phyloP scores from a whole-genome alignment of 2,113 vertebrate species.

The Megaceryle maxima region DNA sequence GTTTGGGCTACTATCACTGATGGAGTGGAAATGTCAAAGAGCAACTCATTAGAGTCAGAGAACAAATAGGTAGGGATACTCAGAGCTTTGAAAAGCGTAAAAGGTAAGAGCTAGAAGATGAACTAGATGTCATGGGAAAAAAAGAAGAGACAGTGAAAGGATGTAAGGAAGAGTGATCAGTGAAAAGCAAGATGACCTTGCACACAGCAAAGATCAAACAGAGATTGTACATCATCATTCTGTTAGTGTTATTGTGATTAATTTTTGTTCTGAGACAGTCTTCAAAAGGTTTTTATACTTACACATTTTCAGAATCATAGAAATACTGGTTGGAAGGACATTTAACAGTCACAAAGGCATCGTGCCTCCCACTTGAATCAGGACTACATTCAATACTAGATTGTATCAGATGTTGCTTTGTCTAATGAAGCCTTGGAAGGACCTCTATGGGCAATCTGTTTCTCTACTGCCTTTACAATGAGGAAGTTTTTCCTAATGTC shows the following conservation, averaged over 20 bases:
- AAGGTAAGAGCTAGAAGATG: background rate
- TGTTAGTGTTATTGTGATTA: background rate
- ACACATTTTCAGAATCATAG: background rate
- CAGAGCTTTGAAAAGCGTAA: background rate
- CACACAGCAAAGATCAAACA: background rate
- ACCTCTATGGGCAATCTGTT: background rate
- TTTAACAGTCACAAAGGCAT: background rate
- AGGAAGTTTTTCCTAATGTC: background rate
- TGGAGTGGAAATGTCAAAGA: constrained; percentile 49
- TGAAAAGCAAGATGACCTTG: background rate
- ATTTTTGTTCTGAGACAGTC: background rate
- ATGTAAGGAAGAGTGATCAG: background rate
- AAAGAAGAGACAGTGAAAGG: background rate
- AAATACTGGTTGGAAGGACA: background rate
- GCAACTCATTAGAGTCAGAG: constrained; percentile 23
- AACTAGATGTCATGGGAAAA: background rate
- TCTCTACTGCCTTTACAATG: background rate
- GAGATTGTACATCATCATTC: background rate
- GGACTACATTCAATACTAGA: background rate
- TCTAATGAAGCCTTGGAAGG: background rate
- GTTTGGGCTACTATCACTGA: background rate
- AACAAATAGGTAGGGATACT: constrained; percentile 12
- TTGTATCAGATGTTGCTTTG: background rate
- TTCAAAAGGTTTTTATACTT: background rate
- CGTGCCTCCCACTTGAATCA: background rate